Percentiles rank a stretch among this genome's conserved stretches.
phyloP scores from a whole-genome alignment of 2,797 vertebrate genomes.

The Anabacerthia variegaticeps region DNA sequence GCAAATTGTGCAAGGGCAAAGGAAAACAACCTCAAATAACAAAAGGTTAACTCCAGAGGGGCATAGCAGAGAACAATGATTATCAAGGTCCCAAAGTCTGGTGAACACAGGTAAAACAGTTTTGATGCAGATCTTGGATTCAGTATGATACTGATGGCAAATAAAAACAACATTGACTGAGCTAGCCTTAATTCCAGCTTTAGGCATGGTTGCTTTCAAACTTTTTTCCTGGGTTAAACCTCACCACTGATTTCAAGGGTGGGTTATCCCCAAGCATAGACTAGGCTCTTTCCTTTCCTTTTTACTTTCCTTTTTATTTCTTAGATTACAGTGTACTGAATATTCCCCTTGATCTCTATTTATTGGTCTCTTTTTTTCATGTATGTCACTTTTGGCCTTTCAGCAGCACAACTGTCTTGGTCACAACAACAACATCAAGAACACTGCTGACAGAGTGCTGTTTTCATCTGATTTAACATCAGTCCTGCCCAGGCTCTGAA shows the following conservation, averaged over 20 bases:
- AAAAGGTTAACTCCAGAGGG: background rate
- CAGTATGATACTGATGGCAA: background rate
- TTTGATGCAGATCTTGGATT: background rate
- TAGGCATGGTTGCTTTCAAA: background rate
- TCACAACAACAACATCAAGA: background rate
- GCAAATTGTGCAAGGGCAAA: background rate
- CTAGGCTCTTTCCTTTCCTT: background rate
- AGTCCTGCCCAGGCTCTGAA: background rate
- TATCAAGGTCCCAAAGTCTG: background rate
- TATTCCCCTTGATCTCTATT: background rate
- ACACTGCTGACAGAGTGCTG: background rate
- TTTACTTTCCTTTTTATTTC: background rate
- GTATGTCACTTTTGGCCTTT: background rate
- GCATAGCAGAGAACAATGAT: background rate
- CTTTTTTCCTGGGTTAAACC: rapidly evolving
- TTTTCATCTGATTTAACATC: background rate
- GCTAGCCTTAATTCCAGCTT: background rate
- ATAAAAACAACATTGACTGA: background rate
- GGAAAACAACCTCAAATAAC: background rate
- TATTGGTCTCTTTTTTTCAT: background rate
- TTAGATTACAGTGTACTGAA: background rate
- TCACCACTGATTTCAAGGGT: background rate
- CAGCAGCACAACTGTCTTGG: background rate
- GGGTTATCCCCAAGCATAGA: background rate
- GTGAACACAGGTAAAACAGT: background rate